A percentile compares a stretch with the other conserved stretches of the same genome.
Conservation (phyloP, 53 echinoderm and acorn worm genomes). For the Zoroaster sp. region DNA sequence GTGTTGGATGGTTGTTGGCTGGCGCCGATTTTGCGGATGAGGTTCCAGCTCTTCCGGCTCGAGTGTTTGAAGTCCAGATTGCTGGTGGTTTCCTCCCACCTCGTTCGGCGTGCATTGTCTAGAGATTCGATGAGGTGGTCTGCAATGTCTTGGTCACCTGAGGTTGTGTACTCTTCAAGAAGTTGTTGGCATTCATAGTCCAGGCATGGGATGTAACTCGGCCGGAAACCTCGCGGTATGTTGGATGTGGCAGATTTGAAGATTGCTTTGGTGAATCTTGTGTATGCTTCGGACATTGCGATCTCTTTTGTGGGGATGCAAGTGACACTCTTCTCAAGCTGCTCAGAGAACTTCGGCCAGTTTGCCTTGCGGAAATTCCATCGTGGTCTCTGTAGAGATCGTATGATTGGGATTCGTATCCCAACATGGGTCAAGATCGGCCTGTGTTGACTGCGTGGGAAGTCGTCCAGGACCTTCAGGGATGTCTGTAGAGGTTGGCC, state of each 20-base stretch:
- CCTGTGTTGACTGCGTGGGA: background rate
- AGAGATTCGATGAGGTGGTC: background rate
- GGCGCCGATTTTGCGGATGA: conserved; percentile 1
- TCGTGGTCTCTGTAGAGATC: background rate
- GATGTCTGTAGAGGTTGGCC: background rate
- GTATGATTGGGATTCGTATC: background rate
- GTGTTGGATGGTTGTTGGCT: too few species aligned
- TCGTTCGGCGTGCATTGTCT: background rate
- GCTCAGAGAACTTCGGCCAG: background rate
- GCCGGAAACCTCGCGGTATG: conserved; percentile 40
- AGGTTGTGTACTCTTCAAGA: background rate
- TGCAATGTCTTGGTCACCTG: background rate
- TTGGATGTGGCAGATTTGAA: conserved; percentile 17
- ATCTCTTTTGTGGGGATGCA: background rate
- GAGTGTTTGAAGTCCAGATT: conserved; percentile 32
- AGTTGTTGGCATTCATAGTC: conserved; percentile 35
- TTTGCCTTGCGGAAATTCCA: conserved; percentile 3
- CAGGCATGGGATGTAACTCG: conserved; percentile 1
- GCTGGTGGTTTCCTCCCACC: conserved; percentile 17
- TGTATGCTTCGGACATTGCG: background rate
- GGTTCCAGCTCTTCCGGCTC: conserved; percentile 18
- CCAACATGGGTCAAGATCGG: background rate
- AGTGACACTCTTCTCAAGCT: background rate
- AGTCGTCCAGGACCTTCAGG: background rate
- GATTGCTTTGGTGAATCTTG: conserved; percentile 21